Conservation (phyloP, 2,888 invertebrate genomes). For the Lathronympha strigana region DNA sequence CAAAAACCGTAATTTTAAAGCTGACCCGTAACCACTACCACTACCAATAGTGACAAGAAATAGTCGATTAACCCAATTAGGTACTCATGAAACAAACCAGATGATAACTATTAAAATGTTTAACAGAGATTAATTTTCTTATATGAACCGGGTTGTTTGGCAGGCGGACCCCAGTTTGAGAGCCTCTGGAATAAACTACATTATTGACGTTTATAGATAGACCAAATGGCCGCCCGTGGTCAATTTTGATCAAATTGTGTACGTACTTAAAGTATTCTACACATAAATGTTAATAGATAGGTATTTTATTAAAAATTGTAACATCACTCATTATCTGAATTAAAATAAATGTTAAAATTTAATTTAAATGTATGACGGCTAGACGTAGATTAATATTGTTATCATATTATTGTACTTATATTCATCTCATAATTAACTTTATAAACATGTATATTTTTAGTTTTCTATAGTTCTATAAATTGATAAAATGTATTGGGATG, state of each 20-base stretch:
- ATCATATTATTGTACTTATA: background rate
- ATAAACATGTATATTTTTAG: background rate
- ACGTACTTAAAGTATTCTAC: slow-evolving; percentile 35
- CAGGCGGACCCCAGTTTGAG: too few species aligned
- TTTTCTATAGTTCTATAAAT: background rate
- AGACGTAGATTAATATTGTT: background rate
- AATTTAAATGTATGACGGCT: background rate
- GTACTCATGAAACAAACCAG: too few species aligned
- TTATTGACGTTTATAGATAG: background rate
- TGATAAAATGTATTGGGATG: background rate
- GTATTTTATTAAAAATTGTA: slow-evolving; percentile 22
- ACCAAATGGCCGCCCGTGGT: background rate
- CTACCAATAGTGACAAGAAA: too few species aligned
- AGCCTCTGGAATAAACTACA: too few species aligned
- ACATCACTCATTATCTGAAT: background rate
- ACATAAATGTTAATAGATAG: slow-evolving; percentile 27
- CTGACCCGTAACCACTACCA: too few species aligned
- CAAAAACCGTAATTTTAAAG: too few species aligned
- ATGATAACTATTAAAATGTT: too few species aligned
- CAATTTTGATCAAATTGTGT: slow-evolving; percentile 20
- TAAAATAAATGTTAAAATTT: background rate
- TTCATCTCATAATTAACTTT: background rate
- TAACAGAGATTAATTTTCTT: too few species aligned
- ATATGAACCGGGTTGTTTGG: too few species aligned
- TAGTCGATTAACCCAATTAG: too few species aligned